Evolutionary conservation across 1,140 invertebrate genomes (phyloP).

Genomic region (Phortica variegata): DNA sequence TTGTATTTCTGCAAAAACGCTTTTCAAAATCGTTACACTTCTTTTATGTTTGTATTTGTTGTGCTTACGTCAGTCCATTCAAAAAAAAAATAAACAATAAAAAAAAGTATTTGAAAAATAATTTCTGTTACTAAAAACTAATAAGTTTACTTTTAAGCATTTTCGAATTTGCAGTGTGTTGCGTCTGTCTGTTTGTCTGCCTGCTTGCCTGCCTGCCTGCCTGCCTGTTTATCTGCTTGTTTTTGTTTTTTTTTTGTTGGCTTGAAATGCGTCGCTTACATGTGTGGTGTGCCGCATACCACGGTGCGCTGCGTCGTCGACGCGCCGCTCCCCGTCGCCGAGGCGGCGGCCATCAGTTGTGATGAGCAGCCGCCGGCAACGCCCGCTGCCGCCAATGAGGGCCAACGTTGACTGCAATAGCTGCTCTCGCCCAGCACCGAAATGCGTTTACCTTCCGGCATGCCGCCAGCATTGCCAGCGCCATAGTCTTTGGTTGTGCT

Average conservation of each 20-base stretch:
- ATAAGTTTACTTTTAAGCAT: slow-evolving; percentile 5
- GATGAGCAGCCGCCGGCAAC: slow-evolving; percentile 49
- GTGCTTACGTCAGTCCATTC: slow-evolving; percentile 35
- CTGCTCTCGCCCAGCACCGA: slow-evolving; percentile 50
- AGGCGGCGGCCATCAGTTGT: slow-evolving; percentile 44
- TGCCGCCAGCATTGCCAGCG: slow-evolving; percentile 5
- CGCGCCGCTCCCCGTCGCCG: slow-evolving; percentile 42
- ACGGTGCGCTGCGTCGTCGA: slow-evolving; percentile 47
- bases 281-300: slow-evolving; percentile 53
- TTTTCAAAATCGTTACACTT: too few relatives aligned
- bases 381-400: slow-evolving; percentile 43
- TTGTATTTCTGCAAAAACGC: too few relatives aligned
- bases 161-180: slow-evolving; percentile 45
- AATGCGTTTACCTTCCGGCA: slow-evolving; percentile 43
- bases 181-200: slow-evolving; percentile 12
- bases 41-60: slow-evolving; percentile 21
- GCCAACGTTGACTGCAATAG: slow-evolving; percentile 53
- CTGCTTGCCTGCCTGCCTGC: slow-evolving; percentile 6
- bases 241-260: slow-evolving; percentile 12
- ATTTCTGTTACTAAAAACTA: neutral
- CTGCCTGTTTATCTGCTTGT: slow-evolving; percentile 9
- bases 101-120: slow-evolving; percentile 3
- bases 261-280: too few relatives aligned
- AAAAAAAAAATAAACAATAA: slow-evolving; percentile 10
- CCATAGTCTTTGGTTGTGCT: slow-evolving; percentile 36